Base-by-base conservation (phyloP, 2,888 invertebrate genomes). In the Imbricaverruca yamaguchii region DNA sequence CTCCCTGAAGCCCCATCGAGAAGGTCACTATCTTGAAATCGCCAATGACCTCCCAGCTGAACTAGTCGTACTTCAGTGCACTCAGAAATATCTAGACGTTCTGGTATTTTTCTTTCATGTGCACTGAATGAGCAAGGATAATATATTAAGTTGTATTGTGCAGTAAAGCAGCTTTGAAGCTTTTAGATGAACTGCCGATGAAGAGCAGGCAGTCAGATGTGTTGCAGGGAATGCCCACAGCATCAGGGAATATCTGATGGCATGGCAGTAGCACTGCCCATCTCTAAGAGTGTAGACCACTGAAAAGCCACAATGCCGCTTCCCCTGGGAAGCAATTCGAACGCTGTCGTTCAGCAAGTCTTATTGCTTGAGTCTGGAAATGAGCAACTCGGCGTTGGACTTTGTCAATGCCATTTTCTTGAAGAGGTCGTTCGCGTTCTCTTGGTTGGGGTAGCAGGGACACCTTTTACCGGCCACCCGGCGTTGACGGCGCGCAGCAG, bases 71-170 rank as follows among this genome's bases (percentile, higher is more conserved):
- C 57, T 15, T 57, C 11, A 57, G 15, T 11, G 57, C 57, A 15
- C 15, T 15, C 57, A 85, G 81, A 63, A 85, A 23, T 12, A 84
- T 83, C 84, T 85, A 84, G 55, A 85, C 83, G 81, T 83, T 86
- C 23, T 85, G 83, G 80, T 86, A 86, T 83, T 83, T 84, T 84
- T 86, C 85, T 83, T 86, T 85, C 10, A 85, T 83, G 39, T 83
- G 82, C 83, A 84, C 84, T 56, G 85, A 85, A 83, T 86, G 84
- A 53, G 84, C 86, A 18, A 86, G 67, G 25, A 86, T 85, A 84
- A 85, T 81, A 80, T 84, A 84, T 83, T 83, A 80, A 83, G 2
- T 86, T 59, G 85, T 85, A 63, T 84, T 85, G 80, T 85, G 84
- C 12, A 85, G 80, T 11, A 85, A 57, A 39, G 80, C 74, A 11